Percentiles rank a stretch among this genome's conserved stretches.
Conservation (phyloP, 2,888 invertebrate species). For the Drosophila kuntzei region DNA sequence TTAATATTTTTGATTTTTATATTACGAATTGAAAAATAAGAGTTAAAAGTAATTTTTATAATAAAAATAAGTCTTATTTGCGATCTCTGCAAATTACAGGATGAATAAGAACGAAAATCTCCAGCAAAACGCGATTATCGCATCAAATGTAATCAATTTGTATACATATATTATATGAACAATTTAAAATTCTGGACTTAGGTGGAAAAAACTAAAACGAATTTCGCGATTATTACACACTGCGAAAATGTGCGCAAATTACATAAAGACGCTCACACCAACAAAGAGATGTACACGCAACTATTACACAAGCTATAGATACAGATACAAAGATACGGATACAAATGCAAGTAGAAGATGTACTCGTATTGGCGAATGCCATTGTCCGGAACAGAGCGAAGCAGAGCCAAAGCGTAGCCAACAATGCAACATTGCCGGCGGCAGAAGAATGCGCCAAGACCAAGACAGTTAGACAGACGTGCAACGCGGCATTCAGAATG, state of each 20-base stretch:
- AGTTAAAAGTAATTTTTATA: no score
- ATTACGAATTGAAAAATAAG: no score
- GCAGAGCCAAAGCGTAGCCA: conserved; percentile 52
- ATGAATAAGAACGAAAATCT: neutral
- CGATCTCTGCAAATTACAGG: no score
- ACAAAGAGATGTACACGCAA: conserved; percentile 17
- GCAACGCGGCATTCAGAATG: conserved; percentile 47
- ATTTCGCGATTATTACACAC: conserved; percentile 62
- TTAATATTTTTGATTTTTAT: no score
- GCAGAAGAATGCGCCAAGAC: conserved; percentile 16
- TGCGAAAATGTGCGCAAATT: conserved; percentile 66
- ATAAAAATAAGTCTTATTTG: no score
- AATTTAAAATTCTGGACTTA: conserved; percentile 51
- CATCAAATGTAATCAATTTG: conserved; percentile 59
- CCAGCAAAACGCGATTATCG: conserved; percentile 13
- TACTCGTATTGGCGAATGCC: conserved; percentile 51
- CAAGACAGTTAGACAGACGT: conserved; percentile 40
- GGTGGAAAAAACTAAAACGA: conserved; percentile 58
- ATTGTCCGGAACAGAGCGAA: conserved; percentile 55
- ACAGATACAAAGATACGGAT: conserved; percentile 27
- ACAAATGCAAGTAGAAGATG: conserved; percentile 35
- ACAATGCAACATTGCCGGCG: conserved; percentile 55
- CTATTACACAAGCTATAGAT: conserved; percentile 26
- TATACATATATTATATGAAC: conserved; percentile 31
- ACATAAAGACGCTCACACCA: conserved; percentile 38